Conservation (phyloP, 2,113 vertebrate genomes). For the Natator depressus region DNA sequence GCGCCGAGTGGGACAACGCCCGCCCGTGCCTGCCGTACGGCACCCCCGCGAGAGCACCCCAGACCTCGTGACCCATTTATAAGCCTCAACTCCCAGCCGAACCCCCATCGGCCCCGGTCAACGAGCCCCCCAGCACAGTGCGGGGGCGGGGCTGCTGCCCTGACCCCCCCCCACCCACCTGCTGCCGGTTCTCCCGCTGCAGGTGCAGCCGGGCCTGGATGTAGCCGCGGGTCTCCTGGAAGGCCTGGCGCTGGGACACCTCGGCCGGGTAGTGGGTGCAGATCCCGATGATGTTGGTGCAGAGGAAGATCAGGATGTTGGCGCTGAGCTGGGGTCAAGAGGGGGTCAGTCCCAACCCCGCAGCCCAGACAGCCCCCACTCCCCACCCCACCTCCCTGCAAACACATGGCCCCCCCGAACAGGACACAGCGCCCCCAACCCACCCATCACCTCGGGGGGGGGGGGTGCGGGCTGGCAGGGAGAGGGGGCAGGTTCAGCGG, state of each 20-base stretch:
- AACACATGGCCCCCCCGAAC: not conserved
- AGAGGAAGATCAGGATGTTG: constrained; percentile 94
- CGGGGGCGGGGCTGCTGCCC: not conserved
- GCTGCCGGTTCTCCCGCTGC: constrained; percentile 95
- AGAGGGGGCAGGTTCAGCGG: not conserved
- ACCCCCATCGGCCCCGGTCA: not conserved
- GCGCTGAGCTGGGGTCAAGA: constrained; percentile 85
- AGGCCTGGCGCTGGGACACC: constrained; percentile 97
- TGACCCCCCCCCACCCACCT: constrained; percentile 77
- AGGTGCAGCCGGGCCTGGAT: constrained; percentile 95
- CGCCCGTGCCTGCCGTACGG: too few species aligned
- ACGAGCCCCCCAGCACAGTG: not conserved
- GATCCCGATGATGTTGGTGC: constrained; percentile 95
- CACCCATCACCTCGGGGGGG: not conserved
- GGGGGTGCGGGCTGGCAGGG: not conserved
- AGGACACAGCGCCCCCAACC: not conserved
- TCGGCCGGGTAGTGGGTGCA: constrained; percentile 97
- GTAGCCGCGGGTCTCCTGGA: constrained; percentile 95
- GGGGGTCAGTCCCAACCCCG: not conserved
- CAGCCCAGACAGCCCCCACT: not conserved
- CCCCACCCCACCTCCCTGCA: not conserved
- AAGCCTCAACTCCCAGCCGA: not conserved
- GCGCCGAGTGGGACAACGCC: too few species aligned
- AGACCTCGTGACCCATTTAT: too few species aligned
- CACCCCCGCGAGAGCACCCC: not conserved